Percentiles rank a stretch among this genome's conserved stretches.
Conservation (phyloP, 2,888 invertebrate genomes). For the Spodoptera littoralis region DNA sequence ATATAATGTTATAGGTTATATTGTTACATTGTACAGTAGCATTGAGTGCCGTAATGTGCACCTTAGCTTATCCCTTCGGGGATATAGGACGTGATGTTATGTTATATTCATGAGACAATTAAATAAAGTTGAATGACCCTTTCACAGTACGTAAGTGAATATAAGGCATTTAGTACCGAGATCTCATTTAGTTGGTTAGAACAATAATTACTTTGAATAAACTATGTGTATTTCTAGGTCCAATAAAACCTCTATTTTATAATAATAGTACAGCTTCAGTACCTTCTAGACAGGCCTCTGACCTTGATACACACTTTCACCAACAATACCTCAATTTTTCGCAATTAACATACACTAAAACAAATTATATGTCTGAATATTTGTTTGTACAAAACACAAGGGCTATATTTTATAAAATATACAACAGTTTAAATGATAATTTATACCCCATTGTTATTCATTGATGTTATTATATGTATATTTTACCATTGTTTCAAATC, state of each 20-base stretch:
- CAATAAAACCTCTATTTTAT: background rate
- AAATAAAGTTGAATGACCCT: too few species aligned
- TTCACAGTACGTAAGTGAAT: too few species aligned
- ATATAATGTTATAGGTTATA: too few species aligned
- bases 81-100: too few species aligned
- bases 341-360: constrained; percentile 68
- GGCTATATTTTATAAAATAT: constrained; percentile 88
- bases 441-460: constrained; percentile 89
- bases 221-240: too few species aligned
- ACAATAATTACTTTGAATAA: too few species aligned
- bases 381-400: constrained; percentile 78
- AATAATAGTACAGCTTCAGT: constrained; percentile 1
- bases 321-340: constrained; percentile 33
- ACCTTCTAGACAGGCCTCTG: background rate
- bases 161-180: too few species aligned
- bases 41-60: too few species aligned
- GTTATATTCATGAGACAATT: too few species aligned
- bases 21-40: too few species aligned
- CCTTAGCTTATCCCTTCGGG: too few species aligned
- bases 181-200: too few species aligned
- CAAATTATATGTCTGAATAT: constrained; percentile 73
- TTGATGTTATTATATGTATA: constrained; percentile 89
- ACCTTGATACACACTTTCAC: constrained; percentile 3
- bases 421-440: constrained; percentile 89
- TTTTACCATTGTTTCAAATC: constrained; percentile 89